Conservation (phyloP, 2,888 invertebrate species). For the Zaprionus obscuricornis region DNA sequence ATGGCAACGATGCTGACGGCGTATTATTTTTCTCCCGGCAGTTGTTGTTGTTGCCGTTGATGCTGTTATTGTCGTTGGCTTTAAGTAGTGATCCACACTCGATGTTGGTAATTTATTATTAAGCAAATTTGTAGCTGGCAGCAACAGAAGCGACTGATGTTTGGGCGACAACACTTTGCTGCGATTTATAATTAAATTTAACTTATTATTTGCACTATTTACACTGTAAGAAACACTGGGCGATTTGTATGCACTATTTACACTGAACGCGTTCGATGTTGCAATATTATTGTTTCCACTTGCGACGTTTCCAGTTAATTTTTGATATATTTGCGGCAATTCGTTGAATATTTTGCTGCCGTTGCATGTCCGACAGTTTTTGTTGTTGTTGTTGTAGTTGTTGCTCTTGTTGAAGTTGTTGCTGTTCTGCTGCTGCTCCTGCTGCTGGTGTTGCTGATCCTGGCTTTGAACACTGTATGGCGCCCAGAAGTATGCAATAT, state of each 20-base stretch:
- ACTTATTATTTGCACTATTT: conserved; percentile 72
- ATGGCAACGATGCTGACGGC: conserved; percentile 3
- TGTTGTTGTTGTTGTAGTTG: conserved; percentile 20
- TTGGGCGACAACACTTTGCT: conserved; percentile 38
- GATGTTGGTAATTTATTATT: conserved; percentile 71
- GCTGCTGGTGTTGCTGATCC: conserved; percentile 5
- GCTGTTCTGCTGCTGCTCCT: conserved; percentile 10
- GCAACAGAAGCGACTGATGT: conserved; percentile 42
- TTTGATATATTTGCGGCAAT: conserved; percentile 38
- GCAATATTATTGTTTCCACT: conserved; percentile 41
- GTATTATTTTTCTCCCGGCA: conserved; percentile 47
- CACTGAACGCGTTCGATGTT: conserved; percentile 33
- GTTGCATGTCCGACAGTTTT: conserved; percentile 58
- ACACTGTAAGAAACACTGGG: conserved; percentile 60
- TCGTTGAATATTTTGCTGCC: conserved; percentile 10
- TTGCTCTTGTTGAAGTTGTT: conserved; percentile 9
- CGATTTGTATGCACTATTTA: conserved; percentile 48
- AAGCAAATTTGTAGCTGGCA: conserved; percentile 67
- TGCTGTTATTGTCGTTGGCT: conserved; percentile 31
- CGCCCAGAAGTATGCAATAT: conserved; percentile 56
- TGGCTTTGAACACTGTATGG: conserved; percentile 3
- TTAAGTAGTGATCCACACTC: conserved; percentile 63
- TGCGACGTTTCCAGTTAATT: conserved; percentile 70
- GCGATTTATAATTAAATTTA: conserved; percentile 69
- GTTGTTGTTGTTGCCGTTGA: conserved; percentile 35